A percentile compares a stretch with the other conserved stretches of the same genome.
Conservation (phyloP, 2,113 vertebrate genomes). For the Sarotherodon lohbergeri region DNA sequence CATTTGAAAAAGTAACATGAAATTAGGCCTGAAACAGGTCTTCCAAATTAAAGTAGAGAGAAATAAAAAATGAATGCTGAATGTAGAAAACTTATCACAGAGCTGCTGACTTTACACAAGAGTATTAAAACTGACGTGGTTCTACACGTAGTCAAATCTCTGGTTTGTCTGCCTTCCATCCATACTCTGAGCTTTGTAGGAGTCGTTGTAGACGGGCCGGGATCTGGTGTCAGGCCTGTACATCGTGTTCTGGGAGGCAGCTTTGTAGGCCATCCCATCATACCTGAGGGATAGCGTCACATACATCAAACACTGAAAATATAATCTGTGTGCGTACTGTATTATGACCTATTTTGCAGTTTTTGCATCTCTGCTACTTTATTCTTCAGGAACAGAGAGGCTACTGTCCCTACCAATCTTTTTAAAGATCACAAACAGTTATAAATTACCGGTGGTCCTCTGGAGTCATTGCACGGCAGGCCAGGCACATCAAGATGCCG, state of each 20-base stretch:
- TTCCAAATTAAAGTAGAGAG: background rate
- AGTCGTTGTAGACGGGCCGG: slow-evolving; percentile 31
- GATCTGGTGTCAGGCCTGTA: slow-evolving; percentile 67
- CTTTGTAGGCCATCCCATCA: slow-evolving; percentile 81
- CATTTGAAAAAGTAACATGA: background rate
- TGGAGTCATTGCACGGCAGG: slow-evolving; percentile 80
- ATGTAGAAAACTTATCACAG: background rate
- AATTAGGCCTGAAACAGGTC: background rate
- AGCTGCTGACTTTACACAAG: background rate
- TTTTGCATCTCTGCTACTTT: background rate
- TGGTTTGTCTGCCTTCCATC: slow-evolving; percentile 76
- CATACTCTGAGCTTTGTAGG: slow-evolving; percentile 72
- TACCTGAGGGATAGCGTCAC: slow-evolving; percentile 63
- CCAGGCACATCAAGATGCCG: slow-evolving; percentile 85
- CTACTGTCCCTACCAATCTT: background rate
- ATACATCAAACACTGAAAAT: background rate
- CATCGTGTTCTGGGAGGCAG: slow-evolving; percentile 71
- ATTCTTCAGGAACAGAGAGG: accelerated
- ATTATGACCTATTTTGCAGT: background rate
- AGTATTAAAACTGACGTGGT: background rate
- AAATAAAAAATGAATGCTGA: background rate
- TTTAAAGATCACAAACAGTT: background rate
- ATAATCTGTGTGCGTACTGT: background rate
- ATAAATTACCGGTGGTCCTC: slow-evolving; percentile 49
- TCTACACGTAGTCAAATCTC: slow-evolving; percentile 85